Base-by-base conservation (phyloP, 2,797 vertebrate genomes). In the Champsocephalus esox region DNA sequence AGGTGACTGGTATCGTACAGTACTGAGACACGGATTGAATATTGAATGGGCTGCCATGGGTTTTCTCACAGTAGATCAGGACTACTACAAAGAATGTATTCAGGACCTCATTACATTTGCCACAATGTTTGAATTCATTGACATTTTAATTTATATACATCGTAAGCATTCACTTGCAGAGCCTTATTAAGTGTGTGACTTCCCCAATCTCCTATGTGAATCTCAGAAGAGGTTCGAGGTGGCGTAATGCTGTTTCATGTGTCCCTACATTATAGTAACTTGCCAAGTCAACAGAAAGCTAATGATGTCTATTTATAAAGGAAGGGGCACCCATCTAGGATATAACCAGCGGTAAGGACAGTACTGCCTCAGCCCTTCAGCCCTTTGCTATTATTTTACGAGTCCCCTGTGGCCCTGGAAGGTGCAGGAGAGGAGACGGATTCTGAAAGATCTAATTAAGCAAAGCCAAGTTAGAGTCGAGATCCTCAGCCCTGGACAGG, bases 371-470 rank as follows among this genome's bases (percentile, higher is more conserved):
- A 58, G 73, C 81, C 61, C 74, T 73, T 63, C 64, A 58, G 75
- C 75, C 50, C 66, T 77, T 74, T 72, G 80, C 89, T 75, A 43
- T 82, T 86, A 77, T 87, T 86, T 90, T 77, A 88, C 66, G 83
- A 80, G 63, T 81, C 86, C 72, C 72, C 11, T 3, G 82, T 67
- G 81, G 66, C 52, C 73, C 79, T 59, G 59, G 45, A 85, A 83
- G 81, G 82, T 81, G 74, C 74, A 66, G 63, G 65, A 88, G 83
- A 70, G 68, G 79, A 83, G 79, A 73, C 55, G 3, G 65, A 63
- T 83, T 85, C 79, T 91, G 78, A 83, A 84, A 89, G 85, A 91
- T 91, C 85, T 88, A 88, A 92, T 93, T 92, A 92, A 80, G 85
- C 81, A 82, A 80, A 82, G 81, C 68, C 46, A 86, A 88, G 87